A percentile compares a stretch with the other conserved stretches of the same genome.
Conservation (phyloP, 1,140 invertebrate species). For the Ips nitidus region DNA sequence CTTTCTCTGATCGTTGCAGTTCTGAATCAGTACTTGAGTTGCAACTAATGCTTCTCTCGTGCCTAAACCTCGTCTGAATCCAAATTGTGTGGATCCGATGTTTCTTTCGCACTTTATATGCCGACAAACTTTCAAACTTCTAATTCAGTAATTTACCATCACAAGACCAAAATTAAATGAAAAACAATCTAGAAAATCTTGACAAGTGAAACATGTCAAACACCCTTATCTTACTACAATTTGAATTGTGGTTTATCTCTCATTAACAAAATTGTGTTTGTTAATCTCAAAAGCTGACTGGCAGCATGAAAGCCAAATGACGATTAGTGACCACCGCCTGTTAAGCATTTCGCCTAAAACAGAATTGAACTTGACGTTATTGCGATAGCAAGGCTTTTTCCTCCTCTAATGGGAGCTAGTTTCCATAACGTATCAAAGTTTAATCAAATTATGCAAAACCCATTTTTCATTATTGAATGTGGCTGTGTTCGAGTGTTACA, state of each 20-base stretch:
- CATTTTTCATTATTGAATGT: not conserved
- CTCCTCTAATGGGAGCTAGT: not conserved
- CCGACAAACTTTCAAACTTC: too few species aligned
- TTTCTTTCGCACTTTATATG: too few species aligned
- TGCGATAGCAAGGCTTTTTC: not conserved
- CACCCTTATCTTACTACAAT: not conserved
- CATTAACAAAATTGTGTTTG: constrained; percentile 14
- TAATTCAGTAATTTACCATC: too few species aligned
- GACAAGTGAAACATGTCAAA: not conserved
- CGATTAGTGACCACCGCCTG: constrained; percentile 8
- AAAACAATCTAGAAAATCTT: too few species aligned
- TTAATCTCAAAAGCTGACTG: constrained; percentile 1
- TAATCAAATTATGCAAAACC: not conserved
- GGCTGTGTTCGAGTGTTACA: not conserved
- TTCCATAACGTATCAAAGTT: not conserved
- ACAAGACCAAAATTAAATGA: too few species aligned
- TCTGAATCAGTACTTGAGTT: too few species aligned
- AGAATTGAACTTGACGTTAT: too few species aligned
- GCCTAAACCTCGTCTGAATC: too few species aligned
- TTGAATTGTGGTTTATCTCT: constrained; percentile 1
- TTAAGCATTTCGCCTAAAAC: not conserved
- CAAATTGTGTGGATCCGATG: too few species aligned
- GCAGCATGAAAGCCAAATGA: not conserved
- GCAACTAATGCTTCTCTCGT: too few species aligned
- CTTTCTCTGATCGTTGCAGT: too few species aligned